Evolutionary conservation across 2,113 vertebrate genomes (phyloP).

Genomic region (Cryptotis parvus): DNA sequence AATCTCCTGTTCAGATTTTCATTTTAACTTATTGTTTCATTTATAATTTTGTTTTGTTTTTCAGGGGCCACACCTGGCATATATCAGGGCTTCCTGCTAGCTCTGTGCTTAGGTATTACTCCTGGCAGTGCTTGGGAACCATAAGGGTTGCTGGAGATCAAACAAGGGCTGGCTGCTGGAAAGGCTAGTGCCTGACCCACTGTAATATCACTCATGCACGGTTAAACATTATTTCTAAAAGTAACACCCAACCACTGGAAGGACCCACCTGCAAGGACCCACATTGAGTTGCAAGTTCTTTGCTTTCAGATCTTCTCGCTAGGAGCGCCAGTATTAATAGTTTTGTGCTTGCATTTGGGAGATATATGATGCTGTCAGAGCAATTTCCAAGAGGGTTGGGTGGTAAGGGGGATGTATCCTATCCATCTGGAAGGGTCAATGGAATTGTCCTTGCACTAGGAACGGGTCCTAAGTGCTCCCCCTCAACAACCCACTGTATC

Average conservation of each 20-base stretch:
- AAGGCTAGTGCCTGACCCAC: no score
- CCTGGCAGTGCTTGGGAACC: no score
- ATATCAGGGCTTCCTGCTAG: no score
- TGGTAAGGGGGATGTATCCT: not conserved
- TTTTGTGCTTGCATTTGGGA: not conserved
- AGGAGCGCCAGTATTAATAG: not conserved
- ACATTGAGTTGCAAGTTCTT: not conserved
- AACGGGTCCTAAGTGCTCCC: not conserved
- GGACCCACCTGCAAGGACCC: not conserved
- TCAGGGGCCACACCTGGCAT: no score
- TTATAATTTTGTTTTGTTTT: not conserved
- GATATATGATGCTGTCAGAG: not conserved
- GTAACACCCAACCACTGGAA: no score
- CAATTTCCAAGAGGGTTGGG: not conserved
- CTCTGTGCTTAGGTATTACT: no score
- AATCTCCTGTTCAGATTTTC: constrained; percentile 23
- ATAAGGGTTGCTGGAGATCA: no score
- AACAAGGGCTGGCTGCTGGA: no score
- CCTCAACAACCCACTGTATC: not conserved
- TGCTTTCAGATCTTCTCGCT: not conserved
- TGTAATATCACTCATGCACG: no score
- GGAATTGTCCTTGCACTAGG: not conserved
- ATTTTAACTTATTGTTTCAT: not conserved
- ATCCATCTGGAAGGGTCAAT: not conserved
- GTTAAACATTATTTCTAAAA: not conserved